Evolutionary conservation across 1,140 invertebrate species (phyloP).

Genomic region (Sarcophaga bullata): DNA sequence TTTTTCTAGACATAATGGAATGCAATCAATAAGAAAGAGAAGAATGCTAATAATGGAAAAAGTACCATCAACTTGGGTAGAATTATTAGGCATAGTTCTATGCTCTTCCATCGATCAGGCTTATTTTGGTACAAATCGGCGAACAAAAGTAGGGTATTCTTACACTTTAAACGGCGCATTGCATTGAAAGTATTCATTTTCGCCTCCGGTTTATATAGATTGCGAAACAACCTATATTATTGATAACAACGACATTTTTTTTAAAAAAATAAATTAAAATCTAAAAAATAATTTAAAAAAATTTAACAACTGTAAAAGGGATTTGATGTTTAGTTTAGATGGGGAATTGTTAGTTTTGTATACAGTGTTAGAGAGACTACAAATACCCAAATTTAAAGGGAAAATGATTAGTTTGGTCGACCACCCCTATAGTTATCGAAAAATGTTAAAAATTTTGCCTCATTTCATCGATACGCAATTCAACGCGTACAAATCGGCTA

Average conservation of each 20-base stretch:
- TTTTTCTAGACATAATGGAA: neutral
- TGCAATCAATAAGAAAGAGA: neutral
- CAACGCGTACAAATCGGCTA: constrained; percentile 82
- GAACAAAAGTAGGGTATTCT: constrained; percentile 93
- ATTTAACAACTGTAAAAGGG: neutral
- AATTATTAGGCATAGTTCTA: constrained; percentile 74
- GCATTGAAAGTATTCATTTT: constrained; percentile 90
- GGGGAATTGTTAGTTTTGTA: neutral
- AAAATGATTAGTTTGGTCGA: neutral
- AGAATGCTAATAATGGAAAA: constrained; percentile 48
- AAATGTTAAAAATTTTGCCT: constrained; percentile 70
- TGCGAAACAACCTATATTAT: constrained; percentile 80
- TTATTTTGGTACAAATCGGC: constrained; percentile 91
- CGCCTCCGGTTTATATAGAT: constrained; percentile 88
- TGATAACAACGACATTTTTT: neutral
- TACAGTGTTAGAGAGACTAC: neutral
- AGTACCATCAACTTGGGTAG: constrained; percentile 70
- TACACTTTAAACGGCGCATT: constrained; percentile 91
- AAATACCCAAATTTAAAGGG: neutral
- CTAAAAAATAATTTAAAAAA: neutral
- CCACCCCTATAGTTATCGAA: constrained; percentile 73
- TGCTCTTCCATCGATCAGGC: constrained; percentile 82
- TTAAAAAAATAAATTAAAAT: constrained; percentile 32
- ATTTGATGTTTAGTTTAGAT: neutral
- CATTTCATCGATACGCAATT: constrained; percentile 79